Base-by-base conservation (phyloP, 92 coral and sea anemone species). In the Porites divaricata region DNA sequence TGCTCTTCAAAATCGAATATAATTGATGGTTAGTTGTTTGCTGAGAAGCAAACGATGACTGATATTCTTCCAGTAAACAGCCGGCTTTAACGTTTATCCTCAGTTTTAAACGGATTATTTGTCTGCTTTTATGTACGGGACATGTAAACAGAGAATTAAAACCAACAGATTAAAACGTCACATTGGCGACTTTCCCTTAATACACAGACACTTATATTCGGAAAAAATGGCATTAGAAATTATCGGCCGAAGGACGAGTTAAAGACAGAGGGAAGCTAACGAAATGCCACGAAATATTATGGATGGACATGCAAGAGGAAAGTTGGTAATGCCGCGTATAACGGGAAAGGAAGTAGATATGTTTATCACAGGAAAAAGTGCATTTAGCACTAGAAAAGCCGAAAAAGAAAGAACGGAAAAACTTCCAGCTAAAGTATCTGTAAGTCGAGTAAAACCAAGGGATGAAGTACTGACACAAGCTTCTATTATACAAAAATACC, bases 281-380 rank as follows among this genome's bases (percentile, higher is more conserved):
- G 22, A 2, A 35, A 80, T 80, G 85, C 85, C 67, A 4, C 76
- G 85, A 54, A 69, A 73, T 6, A 28, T 62, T 9, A 49, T 63
- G 13, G 1, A 56, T 22, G 58, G 68, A 45, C n/a, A 63, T 11
- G 76, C 56, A 1, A 69, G 75, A 17, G 75, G 85, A 54, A 56
- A 80, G 53, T 35, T 80, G 12, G 76, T 80, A 17, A 63, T 80
- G 56, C 85, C 85, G 2, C 76, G 58, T n/a, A 69, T 80, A 17
- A 53, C 15, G 1, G 57, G 85, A 26, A 56, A 28, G 64, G 85
- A 68, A 50, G 17, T 20, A 1, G 48, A 35, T 19, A 69, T 70
- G 67, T 15, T 76, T 15, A 58, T 80, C 20, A 45, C 85, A 11
- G 76, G 85, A 67, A 80, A 6, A 35, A 45, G 48, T 23, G 58